Evolutionary conservation across 2,888 invertebrate species (phyloP).

Genomic region (Taphrorychus bicolor): DNA sequence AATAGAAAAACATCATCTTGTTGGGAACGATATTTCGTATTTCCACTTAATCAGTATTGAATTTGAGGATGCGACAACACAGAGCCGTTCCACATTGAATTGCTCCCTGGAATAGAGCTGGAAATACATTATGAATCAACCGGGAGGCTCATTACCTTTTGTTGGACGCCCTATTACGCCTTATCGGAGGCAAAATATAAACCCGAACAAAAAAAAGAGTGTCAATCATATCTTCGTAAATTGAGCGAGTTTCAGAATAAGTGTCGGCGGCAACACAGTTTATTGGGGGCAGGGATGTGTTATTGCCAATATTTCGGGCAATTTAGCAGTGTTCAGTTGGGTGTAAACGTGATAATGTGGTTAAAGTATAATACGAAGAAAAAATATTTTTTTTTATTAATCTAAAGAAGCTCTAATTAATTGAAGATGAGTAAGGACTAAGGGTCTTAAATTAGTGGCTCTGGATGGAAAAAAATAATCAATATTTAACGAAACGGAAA

Average conservation of each 20-base stretch:
- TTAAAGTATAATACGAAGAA: too few relatives aligned
- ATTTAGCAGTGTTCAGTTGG: too few relatives aligned
- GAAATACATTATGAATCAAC: constrained; percentile 18
- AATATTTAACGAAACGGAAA: too few relatives aligned
- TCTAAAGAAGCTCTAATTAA: too few relatives aligned
- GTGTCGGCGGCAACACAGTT: too few relatives aligned
- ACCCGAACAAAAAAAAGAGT: constrained; percentile 18
- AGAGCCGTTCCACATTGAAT: neutral
- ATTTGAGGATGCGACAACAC: neutral
- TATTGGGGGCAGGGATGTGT: neutral
- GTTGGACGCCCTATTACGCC: constrained; percentile 11
- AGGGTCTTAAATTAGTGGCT: too few relatives aligned
- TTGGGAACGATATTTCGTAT: neutral
- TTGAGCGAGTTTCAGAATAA: constrained; percentile 6
- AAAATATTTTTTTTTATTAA: too few relatives aligned
- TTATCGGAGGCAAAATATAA: constrained; percentile 14
- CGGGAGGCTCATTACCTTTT: constrained; percentile 15
- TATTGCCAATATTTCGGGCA: neutral
- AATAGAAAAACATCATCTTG: neutral
- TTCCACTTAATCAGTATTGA: neutral
- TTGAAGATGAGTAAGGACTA: too few relatives aligned
- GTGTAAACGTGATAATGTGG: too few relatives aligned
- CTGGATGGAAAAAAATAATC: too few relatives aligned
- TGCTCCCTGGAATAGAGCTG: neutral
- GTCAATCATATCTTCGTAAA: constrained; percentile 24